phyloP scores from a whole-genome alignment of 1,140 invertebrate genomes.

The Pseudachorutes palmiensis region DNA sequence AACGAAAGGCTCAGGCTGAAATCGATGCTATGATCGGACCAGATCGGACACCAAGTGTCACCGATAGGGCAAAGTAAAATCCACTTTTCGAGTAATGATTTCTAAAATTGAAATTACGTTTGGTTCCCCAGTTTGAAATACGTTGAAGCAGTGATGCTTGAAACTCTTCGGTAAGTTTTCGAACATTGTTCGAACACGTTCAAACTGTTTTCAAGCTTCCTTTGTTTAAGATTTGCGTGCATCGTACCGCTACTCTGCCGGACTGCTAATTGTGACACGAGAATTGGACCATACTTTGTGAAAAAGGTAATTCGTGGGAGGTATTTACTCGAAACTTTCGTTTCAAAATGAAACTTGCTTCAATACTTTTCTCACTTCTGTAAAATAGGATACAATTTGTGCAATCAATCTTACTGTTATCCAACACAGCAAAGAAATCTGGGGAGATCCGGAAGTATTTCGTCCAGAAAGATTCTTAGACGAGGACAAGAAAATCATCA shows the following conservation, averaged over 20 bases:
- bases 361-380: not conserved
- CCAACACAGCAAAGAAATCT: conserved; percentile 40
- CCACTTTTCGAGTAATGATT: conserved; percentile 37
- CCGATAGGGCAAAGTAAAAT: conserved; percentile 58
- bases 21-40: conserved; percentile 55
- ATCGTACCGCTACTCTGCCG: not conserved
- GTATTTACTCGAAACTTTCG: not conserved
- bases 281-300: not conserved
- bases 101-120: not conserved
- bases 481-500: conserved; percentile 19
- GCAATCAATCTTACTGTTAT: conserved; percentile 35
- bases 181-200: not conserved
- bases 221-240: not conserved
- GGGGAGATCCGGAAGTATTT: conserved; percentile 41
- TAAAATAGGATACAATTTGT: conserved; percentile 26
- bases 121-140: not conserved
- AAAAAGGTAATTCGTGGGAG: not conserved
- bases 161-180: conserved; percentile 1
- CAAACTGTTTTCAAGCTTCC: not conserved
- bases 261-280: not conserved
- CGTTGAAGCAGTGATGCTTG: not conserved
- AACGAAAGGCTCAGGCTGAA: conserved; percentile 45
- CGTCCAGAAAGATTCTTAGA: conserved; percentile 39
- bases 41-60: conserved; percentile 55
- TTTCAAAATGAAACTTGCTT: not conserved